A percentile compares a stretch with the other conserved stretches of the same genome.
Evolutionary conservation across 2,113 vertebrate genomes (phyloP).

Genomic region (Dendrocopos noguchii): DNA sequence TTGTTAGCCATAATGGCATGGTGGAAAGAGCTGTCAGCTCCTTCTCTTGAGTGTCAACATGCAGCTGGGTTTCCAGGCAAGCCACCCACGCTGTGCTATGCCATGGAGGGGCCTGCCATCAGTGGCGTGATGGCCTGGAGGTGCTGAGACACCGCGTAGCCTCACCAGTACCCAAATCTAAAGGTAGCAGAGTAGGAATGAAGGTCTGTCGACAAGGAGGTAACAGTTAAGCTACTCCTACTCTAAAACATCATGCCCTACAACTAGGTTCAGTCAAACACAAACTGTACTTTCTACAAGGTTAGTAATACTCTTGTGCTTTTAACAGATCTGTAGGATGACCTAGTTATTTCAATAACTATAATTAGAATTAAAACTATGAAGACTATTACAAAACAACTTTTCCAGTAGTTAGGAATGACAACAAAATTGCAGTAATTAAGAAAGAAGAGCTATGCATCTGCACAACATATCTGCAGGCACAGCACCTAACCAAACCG

Average conservation of each 20-base stretch:
- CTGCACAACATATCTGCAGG: not conserved
- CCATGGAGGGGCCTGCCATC: fast-evolving
- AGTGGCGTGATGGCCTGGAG: not conserved
- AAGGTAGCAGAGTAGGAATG: not conserved
- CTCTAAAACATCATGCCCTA: not conserved
- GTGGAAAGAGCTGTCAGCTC: not conserved
- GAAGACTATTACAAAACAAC: not conserved
- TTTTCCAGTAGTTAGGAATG: not conserved
- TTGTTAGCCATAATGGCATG: fast-evolving
- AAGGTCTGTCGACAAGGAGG: not conserved
- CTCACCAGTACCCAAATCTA: not conserved
- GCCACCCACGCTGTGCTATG: not conserved
- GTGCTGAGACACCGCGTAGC: not conserved
- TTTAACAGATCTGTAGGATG: not conserved
- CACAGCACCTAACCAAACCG: not conserved
- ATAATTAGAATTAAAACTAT: not conserved
- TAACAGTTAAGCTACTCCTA: not conserved
- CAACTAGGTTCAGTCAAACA: not conserved
- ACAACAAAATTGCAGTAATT: not conserved
- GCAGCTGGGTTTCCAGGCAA: not conserved
- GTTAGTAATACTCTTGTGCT: not conserved
- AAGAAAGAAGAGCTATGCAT: not conserved
- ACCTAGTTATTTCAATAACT: not conserved
- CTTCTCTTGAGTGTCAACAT: fast-evolving
- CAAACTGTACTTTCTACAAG: not conserved